A percentile compares a stretch with the other conserved stretches of the same genome.
Evolutionary conservation across 1,140 invertebrate species (phyloP).

Genomic region (Ceratina calcarata): DNA sequence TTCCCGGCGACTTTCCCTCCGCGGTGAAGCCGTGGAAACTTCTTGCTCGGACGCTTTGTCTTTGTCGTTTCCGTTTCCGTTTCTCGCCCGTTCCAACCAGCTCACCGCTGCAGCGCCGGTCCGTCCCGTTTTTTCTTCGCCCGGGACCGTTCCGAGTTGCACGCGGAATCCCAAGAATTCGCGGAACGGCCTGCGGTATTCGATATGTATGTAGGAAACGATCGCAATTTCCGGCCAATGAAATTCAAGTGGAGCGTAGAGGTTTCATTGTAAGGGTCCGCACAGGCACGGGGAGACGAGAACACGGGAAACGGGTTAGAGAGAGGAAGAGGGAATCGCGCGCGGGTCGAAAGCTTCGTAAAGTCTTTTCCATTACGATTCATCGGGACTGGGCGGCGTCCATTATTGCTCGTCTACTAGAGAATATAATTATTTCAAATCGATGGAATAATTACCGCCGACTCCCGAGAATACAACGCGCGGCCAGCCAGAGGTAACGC

Average conservation of each 20-base stretch:
- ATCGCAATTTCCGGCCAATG: constrained; percentile 58
- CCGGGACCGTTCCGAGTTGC: constrained; percentile 14
- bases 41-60: constrained; percentile 38
- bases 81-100: neutral
- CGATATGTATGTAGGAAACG: constrained; percentile 60
- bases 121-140: neutral
- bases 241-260: constrained; percentile 41
- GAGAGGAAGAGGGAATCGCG: neutral
- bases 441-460: constrained; percentile 61
- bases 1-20: constrained; percentile 8
- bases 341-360: neutral
- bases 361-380: constrained; percentile 39
- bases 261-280: constrained; percentile 27
- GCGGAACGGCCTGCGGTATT: constrained; percentile 44
- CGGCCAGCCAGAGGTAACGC: constrained; percentile 57
- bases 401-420: constrained; percentile 46
- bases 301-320: neutral
- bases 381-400: constrained; percentile 23
- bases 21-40: constrained; percentile 22
- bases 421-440: constrained; percentile 63
- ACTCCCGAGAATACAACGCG: constrained; percentile 8
- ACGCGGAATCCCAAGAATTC: constrained; percentile 51
- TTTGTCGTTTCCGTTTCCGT: constrained; percentile 17
- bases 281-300: neutral
- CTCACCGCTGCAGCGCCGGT: neutral